Conservation (phyloP, 1,140 invertebrate species). For the Ectropis grisescens region DNA sequence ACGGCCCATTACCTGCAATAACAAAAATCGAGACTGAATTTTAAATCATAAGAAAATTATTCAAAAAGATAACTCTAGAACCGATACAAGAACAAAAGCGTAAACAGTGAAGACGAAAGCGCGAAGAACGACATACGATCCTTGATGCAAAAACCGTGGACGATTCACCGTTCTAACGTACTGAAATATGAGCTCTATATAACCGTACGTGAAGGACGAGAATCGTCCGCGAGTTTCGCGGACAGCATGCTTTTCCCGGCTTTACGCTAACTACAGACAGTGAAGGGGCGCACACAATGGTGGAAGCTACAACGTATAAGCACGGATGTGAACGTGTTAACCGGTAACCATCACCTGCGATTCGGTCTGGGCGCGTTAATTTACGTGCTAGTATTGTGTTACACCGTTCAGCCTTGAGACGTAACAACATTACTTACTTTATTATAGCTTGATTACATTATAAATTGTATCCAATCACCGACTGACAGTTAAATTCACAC, state of each 20-base stretch:
- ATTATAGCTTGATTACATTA: conserved; percentile 2
- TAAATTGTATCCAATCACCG: no score
- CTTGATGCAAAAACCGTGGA: conserved; percentile 8
- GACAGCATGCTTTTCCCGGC: conserved; percentile 8
- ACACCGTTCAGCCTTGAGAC: no score
- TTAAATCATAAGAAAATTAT: no score
- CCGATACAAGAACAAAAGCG: conserved; percentile 2
- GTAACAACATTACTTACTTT: no score
- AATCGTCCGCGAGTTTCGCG: conserved; percentile 17
- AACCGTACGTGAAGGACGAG: conserved; percentile 35
- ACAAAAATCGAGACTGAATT: no score
- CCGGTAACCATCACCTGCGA: conserved; percentile 45
- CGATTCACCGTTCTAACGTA: conserved; percentile 31
- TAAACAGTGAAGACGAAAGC: conserved; percentile 6
- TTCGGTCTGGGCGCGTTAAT: conserved; percentile 6
- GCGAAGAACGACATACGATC: conserved; percentile 5
- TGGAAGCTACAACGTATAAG: conserved; percentile 32
- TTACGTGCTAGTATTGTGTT: conserved; percentile 1
- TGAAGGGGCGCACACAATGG: conserved; percentile 21
- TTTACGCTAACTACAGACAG: conserved; percentile 18
- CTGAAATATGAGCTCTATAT: conserved; percentile 64
- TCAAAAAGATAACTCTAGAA: no score
- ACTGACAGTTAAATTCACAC: no score
- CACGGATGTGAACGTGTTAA: conserved; percentile 64
- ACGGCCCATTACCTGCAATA: no score